Evolutionary conservation across 1,140 invertebrate species (phyloP).

Genomic region (Nymphalis io): DNA sequence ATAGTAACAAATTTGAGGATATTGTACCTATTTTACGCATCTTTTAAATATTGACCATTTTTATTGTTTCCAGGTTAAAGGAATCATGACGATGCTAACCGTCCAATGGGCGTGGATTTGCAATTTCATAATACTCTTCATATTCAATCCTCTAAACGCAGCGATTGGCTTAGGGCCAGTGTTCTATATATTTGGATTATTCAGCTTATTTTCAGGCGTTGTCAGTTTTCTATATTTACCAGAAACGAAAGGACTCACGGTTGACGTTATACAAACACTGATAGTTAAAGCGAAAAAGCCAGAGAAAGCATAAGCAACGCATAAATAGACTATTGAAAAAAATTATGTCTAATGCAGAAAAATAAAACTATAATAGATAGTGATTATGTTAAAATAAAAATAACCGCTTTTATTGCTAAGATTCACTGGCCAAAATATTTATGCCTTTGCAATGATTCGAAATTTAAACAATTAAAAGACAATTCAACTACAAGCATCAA

Average conservation of each 20-base stretch:
- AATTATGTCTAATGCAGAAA: too few species aligned
- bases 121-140: conserved; percentile 59
- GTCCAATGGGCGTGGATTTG: conserved; percentile 61
- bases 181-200: conserved; percentile 78
- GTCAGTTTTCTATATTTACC: conserved; percentile 83
- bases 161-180: conserved; percentile 73
- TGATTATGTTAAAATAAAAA: too few species aligned
- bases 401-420: too few species aligned
- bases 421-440: too few species aligned
- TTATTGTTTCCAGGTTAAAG: conserved; percentile 53
- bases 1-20: too few species aligned
- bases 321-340: neutral
- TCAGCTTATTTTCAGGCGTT: conserved; percentile 71
- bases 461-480: too few species aligned
- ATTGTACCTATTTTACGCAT: too few species aligned
- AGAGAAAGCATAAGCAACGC: neutral
- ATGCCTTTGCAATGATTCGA: too few species aligned
- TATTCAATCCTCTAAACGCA: conserved; percentile 64
- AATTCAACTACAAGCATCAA: too few species aligned
- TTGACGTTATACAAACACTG: conserved; percentile 46
- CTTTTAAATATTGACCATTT: too few species aligned
- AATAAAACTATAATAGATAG: too few species aligned
- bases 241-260: conserved; percentile 82
- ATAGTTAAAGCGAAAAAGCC: conserved; percentile 30
- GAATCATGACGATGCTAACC: conserved; percentile 54